Conservation (phyloP, 2,797 vertebrate species). For the Hypotaenidia okinawae region DNA sequence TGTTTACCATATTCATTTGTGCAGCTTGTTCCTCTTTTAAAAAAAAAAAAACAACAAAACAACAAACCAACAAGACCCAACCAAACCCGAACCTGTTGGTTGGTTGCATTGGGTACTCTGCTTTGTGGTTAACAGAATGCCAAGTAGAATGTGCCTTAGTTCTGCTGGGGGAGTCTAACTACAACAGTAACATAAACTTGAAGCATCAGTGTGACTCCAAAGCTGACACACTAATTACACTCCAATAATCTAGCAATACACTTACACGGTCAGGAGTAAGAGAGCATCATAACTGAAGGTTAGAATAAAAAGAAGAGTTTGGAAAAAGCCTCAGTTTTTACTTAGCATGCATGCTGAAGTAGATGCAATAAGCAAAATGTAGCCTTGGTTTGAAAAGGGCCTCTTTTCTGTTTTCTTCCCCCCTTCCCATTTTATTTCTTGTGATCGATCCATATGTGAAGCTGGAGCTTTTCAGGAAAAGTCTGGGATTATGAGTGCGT, state of each 20-base stretch:
- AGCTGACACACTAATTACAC: neutral
- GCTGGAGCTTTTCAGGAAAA: slow-evolving; percentile 68
- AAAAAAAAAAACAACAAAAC: no score
- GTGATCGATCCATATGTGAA: slow-evolving; percentile 50
- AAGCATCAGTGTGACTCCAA: slow-evolving; percentile 6
- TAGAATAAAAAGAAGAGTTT: neutral
- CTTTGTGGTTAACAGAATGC: neutral
- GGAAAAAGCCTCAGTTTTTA: neutral
- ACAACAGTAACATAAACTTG: neutral
- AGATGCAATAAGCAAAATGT: neutral
- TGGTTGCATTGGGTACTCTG: neutral
- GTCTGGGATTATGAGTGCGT: slow-evolving; percentile 61
- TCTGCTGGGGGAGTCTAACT: neutral
- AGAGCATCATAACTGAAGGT: neutral
- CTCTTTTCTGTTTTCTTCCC: neutral
- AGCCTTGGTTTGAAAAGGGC: slow-evolving; percentile 29
- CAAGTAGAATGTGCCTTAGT: neutral
- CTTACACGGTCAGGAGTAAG: neutral
- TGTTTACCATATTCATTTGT: neutral
- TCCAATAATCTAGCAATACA: neutral
- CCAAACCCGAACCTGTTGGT: neutral
- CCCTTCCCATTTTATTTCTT: neutral
- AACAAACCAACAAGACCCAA: no score
- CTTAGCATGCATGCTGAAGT: neutral
- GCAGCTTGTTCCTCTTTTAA: neutral